Conservation (phyloP, 2,888 invertebrate genomes). For the Thera obeliscata region DNA sequence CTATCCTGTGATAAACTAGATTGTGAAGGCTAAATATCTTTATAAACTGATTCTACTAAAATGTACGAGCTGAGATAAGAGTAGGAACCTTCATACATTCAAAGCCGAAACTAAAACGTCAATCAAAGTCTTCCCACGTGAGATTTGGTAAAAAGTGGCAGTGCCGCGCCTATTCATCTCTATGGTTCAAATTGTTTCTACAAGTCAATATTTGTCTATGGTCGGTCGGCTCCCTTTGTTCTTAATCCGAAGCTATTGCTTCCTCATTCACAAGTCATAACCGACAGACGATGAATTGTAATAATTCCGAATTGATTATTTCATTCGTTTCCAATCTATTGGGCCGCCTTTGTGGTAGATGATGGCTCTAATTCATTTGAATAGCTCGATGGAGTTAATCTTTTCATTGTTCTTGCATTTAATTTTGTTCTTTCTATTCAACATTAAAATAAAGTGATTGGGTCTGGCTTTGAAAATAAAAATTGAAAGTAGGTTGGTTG, state of each 20-base stretch:
- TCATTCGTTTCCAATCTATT: slow-evolving; percentile 70
- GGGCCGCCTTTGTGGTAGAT: slow-evolving; percentile 62
- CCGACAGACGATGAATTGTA: slow-evolving; percentile 78
- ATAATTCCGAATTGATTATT: slow-evolving; percentile 77
- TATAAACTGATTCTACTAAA: too few species aligned
- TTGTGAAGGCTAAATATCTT: too few species aligned
- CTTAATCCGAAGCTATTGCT: slow-evolving; percentile 73
- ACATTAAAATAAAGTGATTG: slow-evolving; percentile 26
- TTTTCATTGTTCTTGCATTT: slow-evolving; percentile 57
- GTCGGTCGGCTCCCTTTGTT: slow-evolving; percentile 76
- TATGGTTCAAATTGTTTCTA: slow-evolving; percentile 72
- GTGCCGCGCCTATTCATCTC: slow-evolving; percentile 49
- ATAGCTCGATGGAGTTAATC: slow-evolving; percentile 57
- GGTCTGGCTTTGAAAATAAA: background rate
- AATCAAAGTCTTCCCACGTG: slow-evolving; percentile 66
- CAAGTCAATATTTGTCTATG: slow-evolving; percentile 83
- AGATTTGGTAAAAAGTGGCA: slow-evolving; percentile 20
- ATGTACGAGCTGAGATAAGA: too few species aligned
- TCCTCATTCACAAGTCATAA: slow-evolving; percentile 61
- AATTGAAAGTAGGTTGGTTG: background rate
- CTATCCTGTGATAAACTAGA: too few species aligned
- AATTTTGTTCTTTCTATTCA: slow-evolving; percentile 17
- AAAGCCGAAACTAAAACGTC: slow-evolving; percentile 56
- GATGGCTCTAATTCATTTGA: slow-evolving; percentile 63
- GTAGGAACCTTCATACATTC: background rate